phyloP scores from a whole-genome alignment of 2,113 vertebrate species.

The Varanus salvator region DNA sequence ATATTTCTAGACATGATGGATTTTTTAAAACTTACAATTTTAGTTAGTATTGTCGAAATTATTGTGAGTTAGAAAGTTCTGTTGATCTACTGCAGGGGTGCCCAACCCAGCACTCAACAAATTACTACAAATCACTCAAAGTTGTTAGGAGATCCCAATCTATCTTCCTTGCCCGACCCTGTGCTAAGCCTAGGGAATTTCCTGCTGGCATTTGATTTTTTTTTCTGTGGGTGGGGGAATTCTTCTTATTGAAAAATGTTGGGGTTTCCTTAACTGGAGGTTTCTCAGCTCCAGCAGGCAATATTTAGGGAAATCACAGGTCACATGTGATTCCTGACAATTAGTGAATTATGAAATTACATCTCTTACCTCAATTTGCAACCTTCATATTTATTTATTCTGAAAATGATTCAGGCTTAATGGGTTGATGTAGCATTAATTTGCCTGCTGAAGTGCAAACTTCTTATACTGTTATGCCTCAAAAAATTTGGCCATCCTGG shows the following conservation, averaged over 20 bases:
- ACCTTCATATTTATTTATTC: not conserved
- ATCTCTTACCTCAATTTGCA: not conserved
- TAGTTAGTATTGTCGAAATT: not conserved
- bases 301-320: constrained; percentile 8
- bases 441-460: not conserved
- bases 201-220: not conserved
- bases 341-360: not conserved
- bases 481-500: not conserved
- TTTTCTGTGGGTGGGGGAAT: constrained; percentile 10
- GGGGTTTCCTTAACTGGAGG: not conserved
- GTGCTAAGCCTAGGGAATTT: not conserved
- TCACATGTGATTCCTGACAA: not conserved
- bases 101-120: too few species aligned
- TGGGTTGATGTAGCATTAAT: not conserved
- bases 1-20: not conserved
- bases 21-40: not conserved
- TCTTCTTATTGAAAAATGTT: not conserved
- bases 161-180: not conserved
- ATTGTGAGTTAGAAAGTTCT: not conserved
- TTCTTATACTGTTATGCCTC: not conserved
- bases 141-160: not conserved
- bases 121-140: not conserved
- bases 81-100: too few species aligned
- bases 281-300: not conserved
- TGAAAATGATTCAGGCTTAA: not conserved